Evolutionary conservation across 2,888 invertebrate species (phyloP).

Genomic region (Atrina japonica): DNA sequence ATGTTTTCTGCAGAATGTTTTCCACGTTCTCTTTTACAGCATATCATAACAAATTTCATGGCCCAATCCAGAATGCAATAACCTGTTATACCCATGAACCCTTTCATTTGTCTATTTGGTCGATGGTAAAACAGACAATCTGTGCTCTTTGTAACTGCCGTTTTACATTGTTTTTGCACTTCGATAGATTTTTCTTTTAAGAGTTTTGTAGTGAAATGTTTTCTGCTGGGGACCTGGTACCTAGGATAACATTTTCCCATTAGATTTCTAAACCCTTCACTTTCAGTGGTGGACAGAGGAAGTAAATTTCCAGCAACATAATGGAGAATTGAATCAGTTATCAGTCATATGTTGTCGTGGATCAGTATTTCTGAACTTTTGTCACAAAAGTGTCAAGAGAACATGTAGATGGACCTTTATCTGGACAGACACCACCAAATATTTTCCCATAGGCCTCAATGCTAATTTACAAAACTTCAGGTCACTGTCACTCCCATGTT

Average conservation of each 20-base stretch:
- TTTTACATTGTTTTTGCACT: no score
- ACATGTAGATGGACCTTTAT: no score
- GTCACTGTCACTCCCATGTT: no score
- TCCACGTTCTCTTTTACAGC: constrained; percentile 5
- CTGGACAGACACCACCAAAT: no score
- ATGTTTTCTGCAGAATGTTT: constrained; percentile 19
- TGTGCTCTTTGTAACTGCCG: no score
- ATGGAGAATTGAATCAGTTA: constrained; percentile 34
- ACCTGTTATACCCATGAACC: constrained; percentile 42
- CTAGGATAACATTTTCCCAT: constrained; percentile 26
- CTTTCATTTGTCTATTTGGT: constrained; percentile 47
- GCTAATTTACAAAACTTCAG: no score
- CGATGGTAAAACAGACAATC: constrained; percentile 46
- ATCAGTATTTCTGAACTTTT: constrained; percentile 25
- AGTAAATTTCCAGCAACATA: constrained; percentile 42
- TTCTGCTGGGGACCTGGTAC: constrained; percentile 36
- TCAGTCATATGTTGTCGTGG: constrained; percentile 24
- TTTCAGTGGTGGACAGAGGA: constrained; percentile 42
- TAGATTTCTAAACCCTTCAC: constrained; percentile 31
- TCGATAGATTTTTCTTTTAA: constrained; percentile 27
- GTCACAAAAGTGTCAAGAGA: no score
- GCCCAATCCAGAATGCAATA: constrained; percentile 38
- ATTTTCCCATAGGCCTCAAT: no score
- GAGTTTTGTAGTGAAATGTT: constrained; percentile 27
- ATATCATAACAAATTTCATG: constrained; percentile 9